A percentile compares a stretch with the other conserved stretches of the same genome.
Conservation (phyloP, 2,888 invertebrate species). For the Allacma fusca region DNA sequence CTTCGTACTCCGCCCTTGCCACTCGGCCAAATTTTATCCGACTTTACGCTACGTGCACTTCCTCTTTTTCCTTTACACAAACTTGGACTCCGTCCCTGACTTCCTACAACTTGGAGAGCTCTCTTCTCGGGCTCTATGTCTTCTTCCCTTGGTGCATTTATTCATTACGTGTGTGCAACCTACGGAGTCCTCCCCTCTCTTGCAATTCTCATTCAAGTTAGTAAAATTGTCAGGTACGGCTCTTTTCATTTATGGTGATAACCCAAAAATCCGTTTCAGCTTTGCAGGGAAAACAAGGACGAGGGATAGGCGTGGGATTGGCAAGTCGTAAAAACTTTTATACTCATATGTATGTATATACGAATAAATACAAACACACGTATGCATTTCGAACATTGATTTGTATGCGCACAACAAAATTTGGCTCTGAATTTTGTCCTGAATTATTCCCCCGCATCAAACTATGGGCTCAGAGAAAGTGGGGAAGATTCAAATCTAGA, state of each 20-base stretch:
- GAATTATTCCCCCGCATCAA: too few relatives aligned
- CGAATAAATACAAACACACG: too few relatives aligned
- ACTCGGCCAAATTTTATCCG: slow-evolving; percentile 30
- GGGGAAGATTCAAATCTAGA: too few relatives aligned
- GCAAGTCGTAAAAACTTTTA: too few relatives aligned
- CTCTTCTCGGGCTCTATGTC: background rate
- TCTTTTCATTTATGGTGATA: background rate
- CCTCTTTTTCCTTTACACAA: background rate
- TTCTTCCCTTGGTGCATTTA: slow-evolving; percentile 19
- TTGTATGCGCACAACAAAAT: too few relatives aligned
- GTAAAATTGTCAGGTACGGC: slow-evolving; percentile 7
- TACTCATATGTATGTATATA: too few relatives aligned
- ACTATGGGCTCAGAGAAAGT: too few relatives aligned
- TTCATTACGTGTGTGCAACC: slow-evolving; percentile 8
- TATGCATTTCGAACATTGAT: too few relatives aligned
- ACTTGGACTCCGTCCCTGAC: background rate
- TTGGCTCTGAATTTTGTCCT: too few relatives aligned
- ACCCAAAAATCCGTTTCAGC: too few relatives aligned
- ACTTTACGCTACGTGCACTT: slow-evolving; percentile 1
- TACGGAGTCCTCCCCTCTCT: background rate
- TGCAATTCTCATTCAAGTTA: background rate
- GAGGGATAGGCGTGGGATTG: too few relatives aligned
- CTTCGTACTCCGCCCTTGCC: slow-evolving; percentile 6
- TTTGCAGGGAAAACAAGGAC: too few relatives aligned
- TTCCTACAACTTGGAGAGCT: slow-evolving; percentile 11